These are phyloP conservation scores for Manis pentadactyla DNA, from an alignment of 2,797 vertebrate species.

Conservation along the genomic window DNA sequence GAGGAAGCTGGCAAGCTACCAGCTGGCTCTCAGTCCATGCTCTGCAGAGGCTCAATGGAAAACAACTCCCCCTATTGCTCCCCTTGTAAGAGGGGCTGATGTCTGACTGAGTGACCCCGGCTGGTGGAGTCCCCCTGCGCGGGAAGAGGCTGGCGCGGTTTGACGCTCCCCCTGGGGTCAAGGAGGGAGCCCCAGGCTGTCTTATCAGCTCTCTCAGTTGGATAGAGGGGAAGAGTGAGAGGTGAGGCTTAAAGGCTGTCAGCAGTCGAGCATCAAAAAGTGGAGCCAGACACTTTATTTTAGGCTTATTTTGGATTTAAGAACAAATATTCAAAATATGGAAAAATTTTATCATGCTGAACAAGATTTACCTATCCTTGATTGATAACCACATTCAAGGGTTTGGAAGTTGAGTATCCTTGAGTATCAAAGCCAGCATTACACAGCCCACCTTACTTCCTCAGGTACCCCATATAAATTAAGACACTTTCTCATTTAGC, in stretches of 20 bases:
- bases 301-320: background rate
- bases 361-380: background rate
- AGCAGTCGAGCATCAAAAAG: background rate
- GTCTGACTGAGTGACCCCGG: background rate
- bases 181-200: background rate
- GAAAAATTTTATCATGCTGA: background rate
- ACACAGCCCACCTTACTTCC: background rate
- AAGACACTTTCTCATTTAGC: background rate
- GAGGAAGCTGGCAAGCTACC: rapidly evolving
- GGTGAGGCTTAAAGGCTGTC: background rate
- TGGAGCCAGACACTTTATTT: background rate
- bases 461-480: background rate
- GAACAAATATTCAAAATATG: background rate
- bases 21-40: background rate
- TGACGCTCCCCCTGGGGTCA: background rate
- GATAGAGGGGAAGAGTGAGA: background rate
- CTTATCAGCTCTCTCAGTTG: background rate
- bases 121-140: no score
- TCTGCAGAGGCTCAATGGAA: background rate
- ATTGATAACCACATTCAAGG: background rate
- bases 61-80: rapidly evolving
- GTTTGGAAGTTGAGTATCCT: background rate
- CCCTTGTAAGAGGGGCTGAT: background rate
- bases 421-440: background rate
- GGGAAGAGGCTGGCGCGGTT: no score